Percentiles rank a stretch among this genome's conserved stretches.
phyloP scores from a whole-genome alignment of 1,140 invertebrate species.

The Eumaeus atala region DNA sequence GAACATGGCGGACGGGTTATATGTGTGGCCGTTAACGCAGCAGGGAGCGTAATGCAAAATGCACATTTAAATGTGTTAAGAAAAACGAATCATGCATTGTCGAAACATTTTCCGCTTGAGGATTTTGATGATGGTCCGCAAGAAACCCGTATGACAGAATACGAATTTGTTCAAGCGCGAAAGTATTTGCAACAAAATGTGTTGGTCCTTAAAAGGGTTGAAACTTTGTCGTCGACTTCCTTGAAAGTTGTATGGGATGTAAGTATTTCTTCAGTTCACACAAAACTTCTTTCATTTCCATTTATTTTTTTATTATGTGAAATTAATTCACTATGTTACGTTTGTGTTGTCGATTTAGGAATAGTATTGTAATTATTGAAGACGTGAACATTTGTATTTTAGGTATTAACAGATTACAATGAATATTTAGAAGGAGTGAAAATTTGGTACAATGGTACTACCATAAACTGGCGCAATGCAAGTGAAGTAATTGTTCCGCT shows the following conservation, averaged over 20 bases:
- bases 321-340: too few species aligned
- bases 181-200: constrained; percentile 87
- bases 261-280: constrained; percentile 48
- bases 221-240: constrained; percentile 85
- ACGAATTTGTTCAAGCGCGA: constrained; percentile 86
- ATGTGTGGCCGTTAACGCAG: constrained; percentile 63
- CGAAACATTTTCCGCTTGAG: constrained; percentile 41
- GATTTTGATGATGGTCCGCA: constrained; percentile 59
- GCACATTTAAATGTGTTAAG: constrained; percentile 62
- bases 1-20: constrained; percentile 64
- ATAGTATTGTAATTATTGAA: too few species aligned
- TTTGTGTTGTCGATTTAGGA: too few species aligned
- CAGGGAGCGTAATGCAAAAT: constrained; percentile 65
- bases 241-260: constrained; percentile 91
- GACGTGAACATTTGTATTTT: constrained; percentile 14
- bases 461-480: constrained; percentile 57
- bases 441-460: constrained; percentile 83
- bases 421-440: constrained; percentile 92
- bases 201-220: constrained; percentile 85
- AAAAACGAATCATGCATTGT: constrained; percentile 55
- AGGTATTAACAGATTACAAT: constrained; percentile 71
- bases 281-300: neutral
- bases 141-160: constrained; percentile 81
- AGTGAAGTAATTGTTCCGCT: constrained; percentile 45
- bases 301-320: too few species aligned